phyloP scores from a whole-genome alignment of 2,888 invertebrate species.

The Lithophane semibrunnea region DNA sequence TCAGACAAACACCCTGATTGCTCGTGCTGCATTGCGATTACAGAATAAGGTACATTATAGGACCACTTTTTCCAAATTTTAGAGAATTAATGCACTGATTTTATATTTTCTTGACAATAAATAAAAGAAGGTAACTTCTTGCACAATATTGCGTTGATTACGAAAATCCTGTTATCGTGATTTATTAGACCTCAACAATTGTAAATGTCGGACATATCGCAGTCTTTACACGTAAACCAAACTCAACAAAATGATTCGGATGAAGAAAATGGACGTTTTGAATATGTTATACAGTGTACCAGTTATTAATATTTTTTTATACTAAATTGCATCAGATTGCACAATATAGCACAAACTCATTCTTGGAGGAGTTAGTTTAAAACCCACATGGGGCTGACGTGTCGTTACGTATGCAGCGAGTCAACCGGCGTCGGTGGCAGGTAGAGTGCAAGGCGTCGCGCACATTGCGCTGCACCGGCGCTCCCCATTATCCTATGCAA shows the following conservation, averaged over 20 bases:
- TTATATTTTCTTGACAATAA: not conserved
- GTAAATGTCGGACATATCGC: not conserved
- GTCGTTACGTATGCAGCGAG: constrained; percentile 70
- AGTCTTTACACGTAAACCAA: not conserved
- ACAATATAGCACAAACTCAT: constrained; percentile 34
- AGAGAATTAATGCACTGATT: not conserved
- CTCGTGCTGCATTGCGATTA: constrained; percentile 68
- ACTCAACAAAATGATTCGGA: not conserved
- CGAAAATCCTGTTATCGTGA: not conserved
- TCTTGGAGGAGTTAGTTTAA: constrained; percentile 57
- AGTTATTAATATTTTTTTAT: not conserved
- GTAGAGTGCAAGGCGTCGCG: constrained; percentile 69
- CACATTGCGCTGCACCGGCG: constrained; percentile 76
- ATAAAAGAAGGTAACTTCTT: not conserved
- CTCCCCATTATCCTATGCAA: constrained; percentile 88
- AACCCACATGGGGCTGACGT: constrained; percentile 52
- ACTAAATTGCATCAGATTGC: not conserved
- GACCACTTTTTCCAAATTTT: constrained; percentile 22
- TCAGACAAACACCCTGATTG: constrained; percentile 68
- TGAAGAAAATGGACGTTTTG: no score
- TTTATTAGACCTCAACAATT: not conserved
- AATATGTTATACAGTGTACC: not conserved
- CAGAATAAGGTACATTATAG: constrained; percentile 23
- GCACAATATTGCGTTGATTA: constrained; percentile 5
- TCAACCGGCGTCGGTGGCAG: constrained; percentile 57